Conservation (phyloP, 2,797 vertebrate species). For the Argya squamiceps region DNA sequence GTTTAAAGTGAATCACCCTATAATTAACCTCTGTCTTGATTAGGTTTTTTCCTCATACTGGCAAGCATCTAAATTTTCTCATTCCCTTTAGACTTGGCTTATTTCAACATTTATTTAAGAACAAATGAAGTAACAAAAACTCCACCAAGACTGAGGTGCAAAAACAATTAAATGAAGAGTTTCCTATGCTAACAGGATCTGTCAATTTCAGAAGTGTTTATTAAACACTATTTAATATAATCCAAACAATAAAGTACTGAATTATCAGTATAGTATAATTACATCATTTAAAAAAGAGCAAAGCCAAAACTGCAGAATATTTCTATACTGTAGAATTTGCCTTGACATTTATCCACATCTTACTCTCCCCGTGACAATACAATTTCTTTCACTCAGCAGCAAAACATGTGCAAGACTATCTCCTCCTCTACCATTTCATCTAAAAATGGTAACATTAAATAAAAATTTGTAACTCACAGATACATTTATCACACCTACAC, state of each 20-base stretch:
- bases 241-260: background rate
- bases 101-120: background rate
- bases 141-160: background rate
- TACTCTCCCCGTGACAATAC: background rate
- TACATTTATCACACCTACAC: background rate
- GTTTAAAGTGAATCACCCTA: background rate
- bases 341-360: background rate
- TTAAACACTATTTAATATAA: background rate
- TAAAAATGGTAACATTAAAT: background rate
- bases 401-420: background rate
- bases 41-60: background rate
- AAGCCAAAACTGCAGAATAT: background rate
- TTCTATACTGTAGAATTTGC: background rate
- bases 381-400: background rate
- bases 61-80: background rate
- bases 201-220: background rate
- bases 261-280: background rate
- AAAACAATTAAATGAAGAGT: background rate
- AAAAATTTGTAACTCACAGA: background rate
- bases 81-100: background rate
- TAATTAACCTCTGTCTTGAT: background rate
- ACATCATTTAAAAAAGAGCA: background rate
- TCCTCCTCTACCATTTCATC: background rate
- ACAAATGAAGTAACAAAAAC: background rate
- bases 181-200: background rate